A percentile compares a stretch with the other conserved stretches of the same genome.
phyloP scores from a whole-genome alignment of 1,140 invertebrate species.

The Ectropis grisescens region DNA sequence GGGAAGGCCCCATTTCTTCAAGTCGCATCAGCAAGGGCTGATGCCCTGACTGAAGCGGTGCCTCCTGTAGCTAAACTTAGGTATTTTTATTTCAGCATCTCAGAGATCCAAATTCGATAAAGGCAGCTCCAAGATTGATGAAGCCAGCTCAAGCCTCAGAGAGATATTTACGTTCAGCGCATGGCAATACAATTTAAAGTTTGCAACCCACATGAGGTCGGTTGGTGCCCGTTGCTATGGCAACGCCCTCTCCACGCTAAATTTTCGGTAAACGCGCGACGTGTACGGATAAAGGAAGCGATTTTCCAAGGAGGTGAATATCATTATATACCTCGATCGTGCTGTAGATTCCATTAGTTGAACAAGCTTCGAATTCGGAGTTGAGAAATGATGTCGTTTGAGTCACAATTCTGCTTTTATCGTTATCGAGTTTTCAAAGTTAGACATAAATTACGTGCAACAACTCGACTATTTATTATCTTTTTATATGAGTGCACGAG shows the following conservation, averaged over 20 bases:
- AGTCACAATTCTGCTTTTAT: no score
- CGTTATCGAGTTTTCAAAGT: no score
- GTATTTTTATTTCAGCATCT: no score
- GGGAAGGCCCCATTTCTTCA: no score
- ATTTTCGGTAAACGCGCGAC: constrained; percentile 45
- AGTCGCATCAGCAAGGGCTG: no score
- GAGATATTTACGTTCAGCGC: constrained; percentile 39
- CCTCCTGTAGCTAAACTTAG: no score
- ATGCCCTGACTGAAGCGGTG: no score
- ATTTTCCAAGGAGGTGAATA: constrained; percentile 60
- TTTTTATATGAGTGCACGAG: no score
- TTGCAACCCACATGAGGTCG: constrained; percentile 59
- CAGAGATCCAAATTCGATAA: background rate
- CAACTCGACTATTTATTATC: no score
- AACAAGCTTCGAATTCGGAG: no score
- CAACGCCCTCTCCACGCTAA: constrained; percentile 48
- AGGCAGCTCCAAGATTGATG: constrained; percentile 20
- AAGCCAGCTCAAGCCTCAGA: constrained; percentile 20
- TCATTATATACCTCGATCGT: constrained; percentile 37
- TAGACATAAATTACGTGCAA: no score
- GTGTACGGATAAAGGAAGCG: constrained; percentile 51
- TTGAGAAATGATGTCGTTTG: no score
- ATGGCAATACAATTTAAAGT: constrained; percentile 65
- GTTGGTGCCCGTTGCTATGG: constrained; percentile 45
- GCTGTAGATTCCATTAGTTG: constrained; percentile 21